Evolutionary conservation across 2,888 invertebrate genomes (phyloP), one percentile per base, ranked within the genome.

Genomic region (Ophonus ardosiacus): DNA sequence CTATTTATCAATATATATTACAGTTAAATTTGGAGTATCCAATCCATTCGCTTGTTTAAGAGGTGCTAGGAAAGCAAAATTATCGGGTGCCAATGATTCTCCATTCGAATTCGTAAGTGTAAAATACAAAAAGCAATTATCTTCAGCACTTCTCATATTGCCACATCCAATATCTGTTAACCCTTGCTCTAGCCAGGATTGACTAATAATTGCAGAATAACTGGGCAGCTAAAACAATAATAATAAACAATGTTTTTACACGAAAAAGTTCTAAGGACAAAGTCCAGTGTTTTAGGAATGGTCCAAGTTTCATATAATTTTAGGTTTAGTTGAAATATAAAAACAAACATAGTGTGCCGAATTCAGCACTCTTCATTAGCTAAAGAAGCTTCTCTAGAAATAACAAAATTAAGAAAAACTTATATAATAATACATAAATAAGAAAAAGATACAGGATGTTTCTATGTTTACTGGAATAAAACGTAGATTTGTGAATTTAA

Each of bases 11-110:
- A 38, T 65, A 56, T 57, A 65, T 86, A 89, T 90, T 89, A 96
- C 95, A 90, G 91, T 89, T 61, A 96, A 91, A n/a, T 91, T 90
- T 0, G 95, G 94, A 87, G 91, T 88, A 65, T 88, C 90, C 61
- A 95, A 90, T 15, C 84, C 84, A 85, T 90, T 90, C 0, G 93
- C 91, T 57, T 92, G 88, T 87, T 94, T 94, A 61, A 95, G 91
- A 17, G 93, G 90, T 57, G 90, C 91, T 0, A 96, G 95, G 88
- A 96, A 95, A 3, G 95, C 91, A 88, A 94, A 95, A 89, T 96
- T 96, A 84, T 93, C 91, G 0, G 96, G 95, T 2, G 94, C 92
- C 0, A 93, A 89, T 56, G 86, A 59, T 0, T 91, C 89, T 0
- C 91, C 92, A 38, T 90, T 89, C 4, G 87, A 85, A 83, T 93